Percentiles rank a stretch among this genome's conserved stretches.
These are phyloP conservation scores for Brienomyrus brachyistius DNA, from an alignment of 2,113 vertebrate species.

Conservation along the genomic window DNA sequence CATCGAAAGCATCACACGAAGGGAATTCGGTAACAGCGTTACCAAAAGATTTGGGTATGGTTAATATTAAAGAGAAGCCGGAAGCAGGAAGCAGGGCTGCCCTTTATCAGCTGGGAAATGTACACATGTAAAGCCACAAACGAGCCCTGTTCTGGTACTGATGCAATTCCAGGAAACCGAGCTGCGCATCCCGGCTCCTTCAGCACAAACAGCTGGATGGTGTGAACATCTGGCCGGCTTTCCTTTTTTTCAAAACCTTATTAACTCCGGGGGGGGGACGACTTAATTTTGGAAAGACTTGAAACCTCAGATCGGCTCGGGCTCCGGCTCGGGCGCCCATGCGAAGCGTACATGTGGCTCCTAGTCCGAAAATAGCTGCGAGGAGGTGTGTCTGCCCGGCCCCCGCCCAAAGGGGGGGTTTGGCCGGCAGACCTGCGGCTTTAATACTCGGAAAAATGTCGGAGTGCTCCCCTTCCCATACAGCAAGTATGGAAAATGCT, in stretches of 20 bases:
- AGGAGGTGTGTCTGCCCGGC: not conserved
- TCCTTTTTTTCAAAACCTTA: not conserved
- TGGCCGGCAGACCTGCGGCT: not conserved
- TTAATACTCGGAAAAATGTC: not conserved
- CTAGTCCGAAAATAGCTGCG: slow-evolving; percentile 14
- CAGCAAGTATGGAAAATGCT: not conserved
- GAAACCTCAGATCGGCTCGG: not conserved
- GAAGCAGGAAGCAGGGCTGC: not conserved
- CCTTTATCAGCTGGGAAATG: not conserved
- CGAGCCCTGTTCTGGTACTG: slow-evolving; percentile 3
- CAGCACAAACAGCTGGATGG: not conserved
- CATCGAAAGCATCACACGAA: not conserved
- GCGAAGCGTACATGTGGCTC: slow-evolving; percentile 7
- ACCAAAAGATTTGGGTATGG: not conserved
- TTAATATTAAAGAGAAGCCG: not conserved
- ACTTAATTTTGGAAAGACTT: not conserved
- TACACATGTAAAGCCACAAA: not conserved
- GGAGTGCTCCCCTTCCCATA: not conserved
- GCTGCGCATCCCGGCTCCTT: not conserved
- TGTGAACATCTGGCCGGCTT: not conserved
- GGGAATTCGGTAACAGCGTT: not conserved
- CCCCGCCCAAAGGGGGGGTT: not conserved
- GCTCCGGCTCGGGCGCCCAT: slow-evolving; percentile 2
- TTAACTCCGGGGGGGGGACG: not conserved
- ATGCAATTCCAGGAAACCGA: slow-evolving; percentile 11